Percentiles rank a stretch among this genome's conserved stretches.
Evolutionary conservation across 2,797 vertebrate genomes (phyloP).

Genomic region (Macropodus opercularis): DNA sequence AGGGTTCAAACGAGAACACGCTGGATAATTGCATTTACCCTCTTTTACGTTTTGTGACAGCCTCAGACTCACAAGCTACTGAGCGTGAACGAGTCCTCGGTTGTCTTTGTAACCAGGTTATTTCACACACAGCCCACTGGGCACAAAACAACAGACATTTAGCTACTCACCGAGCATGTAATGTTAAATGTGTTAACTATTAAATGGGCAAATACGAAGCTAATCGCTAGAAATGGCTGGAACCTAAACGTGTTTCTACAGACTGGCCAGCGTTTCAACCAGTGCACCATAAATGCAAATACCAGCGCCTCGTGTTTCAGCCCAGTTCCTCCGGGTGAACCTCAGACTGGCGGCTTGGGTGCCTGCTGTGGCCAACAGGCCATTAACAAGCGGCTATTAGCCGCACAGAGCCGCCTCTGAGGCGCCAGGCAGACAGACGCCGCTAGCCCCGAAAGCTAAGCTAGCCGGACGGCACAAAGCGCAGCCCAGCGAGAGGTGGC

Average conservation of each 20-base stretch:
- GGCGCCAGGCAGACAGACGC: slow-evolving; percentile 67
- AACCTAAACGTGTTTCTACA: not conserved
- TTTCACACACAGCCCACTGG: slow-evolving; percentile 13
- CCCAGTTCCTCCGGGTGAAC: not conserved
- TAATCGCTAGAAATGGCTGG: not conserved
- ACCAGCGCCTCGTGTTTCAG: not conserved
- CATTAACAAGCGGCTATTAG: slow-evolving; percentile 46
- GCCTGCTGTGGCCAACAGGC: slow-evolving; percentile 36
- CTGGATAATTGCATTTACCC: slow-evolving; percentile 56
- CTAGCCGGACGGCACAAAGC: slow-evolving; percentile 53
- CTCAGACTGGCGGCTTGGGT: not conserved
- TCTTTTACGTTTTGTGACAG: slow-evolving; percentile 24
- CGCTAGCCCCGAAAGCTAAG: slow-evolving; percentile 58
- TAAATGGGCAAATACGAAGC: not conserved
- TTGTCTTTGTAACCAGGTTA: slow-evolving; percentile 10
- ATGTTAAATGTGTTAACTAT: not conserved
- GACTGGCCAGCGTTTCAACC: not conserved
- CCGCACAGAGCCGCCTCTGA: slow-evolving; percentile 50
- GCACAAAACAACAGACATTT: not conserved
- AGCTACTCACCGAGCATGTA: not conserved
- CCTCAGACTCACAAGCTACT: slow-evolving; percentile 4
- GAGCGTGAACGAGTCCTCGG: slow-evolving; percentile 1
- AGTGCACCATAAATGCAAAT: slow-evolving; percentile 16
- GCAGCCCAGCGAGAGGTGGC: not conserved
- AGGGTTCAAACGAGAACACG: slow-evolving; percentile 49